These are phyloP conservation scores for Cygnus buccinator DNA, from an alignment of 2,113 vertebrate genomes.

Conservation along the genomic window DNA sequence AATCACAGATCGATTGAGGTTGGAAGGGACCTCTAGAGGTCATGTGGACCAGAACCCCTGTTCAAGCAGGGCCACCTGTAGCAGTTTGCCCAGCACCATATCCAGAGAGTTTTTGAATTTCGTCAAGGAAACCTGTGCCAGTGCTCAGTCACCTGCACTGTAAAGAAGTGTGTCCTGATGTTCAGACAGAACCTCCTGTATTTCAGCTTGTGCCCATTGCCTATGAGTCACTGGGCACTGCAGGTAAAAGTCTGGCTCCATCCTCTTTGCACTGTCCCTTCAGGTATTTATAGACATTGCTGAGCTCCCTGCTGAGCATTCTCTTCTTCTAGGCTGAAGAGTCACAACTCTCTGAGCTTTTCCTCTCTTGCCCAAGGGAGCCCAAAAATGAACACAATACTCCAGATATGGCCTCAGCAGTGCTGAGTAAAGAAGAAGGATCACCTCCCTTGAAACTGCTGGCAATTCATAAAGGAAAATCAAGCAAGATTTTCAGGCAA, in stretches of 20 bases:
- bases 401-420: background rate
- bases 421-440: background rate
- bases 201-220: background rate
- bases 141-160: background rate
- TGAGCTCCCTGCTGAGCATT: background rate
- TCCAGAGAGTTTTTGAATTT: background rate
- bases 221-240: background rate
- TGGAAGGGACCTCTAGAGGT: background rate
- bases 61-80: background rate
- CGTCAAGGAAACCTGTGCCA: background rate
- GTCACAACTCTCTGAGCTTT: background rate
- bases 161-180: background rate
- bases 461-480: background rate
- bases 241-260: background rate
- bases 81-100: background rate
- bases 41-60: background rate
- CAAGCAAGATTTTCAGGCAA: background rate
- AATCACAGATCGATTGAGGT: background rate
- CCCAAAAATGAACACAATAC: background rate
- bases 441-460: background rate
- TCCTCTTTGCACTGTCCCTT: background rate
- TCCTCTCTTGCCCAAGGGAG: background rate
- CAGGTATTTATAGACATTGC: background rate
- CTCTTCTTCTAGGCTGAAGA: background rate
- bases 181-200: background rate